Conservation (phyloP, 2,797 vertebrate genomes). For the Alectoris magna region DNA sequence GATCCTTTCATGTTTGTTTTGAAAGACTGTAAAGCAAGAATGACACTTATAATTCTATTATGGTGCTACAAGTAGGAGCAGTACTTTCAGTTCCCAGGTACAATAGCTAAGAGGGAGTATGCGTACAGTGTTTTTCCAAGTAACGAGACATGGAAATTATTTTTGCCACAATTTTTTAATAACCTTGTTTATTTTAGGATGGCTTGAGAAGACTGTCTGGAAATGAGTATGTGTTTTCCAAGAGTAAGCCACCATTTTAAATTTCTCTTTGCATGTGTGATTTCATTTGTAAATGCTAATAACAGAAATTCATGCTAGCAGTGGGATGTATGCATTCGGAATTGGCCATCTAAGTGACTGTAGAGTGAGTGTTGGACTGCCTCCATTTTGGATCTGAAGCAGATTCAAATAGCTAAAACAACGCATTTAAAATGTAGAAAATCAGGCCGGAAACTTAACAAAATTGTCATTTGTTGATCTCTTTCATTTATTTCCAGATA, state of each 20-base stretch:
- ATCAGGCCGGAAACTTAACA: neutral
- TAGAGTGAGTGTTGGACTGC: neutral
- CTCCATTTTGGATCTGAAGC: neutral
- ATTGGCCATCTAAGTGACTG: neutral
- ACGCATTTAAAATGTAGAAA: neutral
- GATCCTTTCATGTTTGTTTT: neutral
- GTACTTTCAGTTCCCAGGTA: neutral
- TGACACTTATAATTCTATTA: neutral
- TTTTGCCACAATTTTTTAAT: neutral
- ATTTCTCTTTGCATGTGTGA: neutral
- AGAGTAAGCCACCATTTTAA: conserved; percentile 79
- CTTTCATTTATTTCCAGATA: neutral
- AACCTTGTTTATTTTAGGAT: conserved; percentile 77
- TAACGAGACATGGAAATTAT: neutral
- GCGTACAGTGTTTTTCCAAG: neutral
- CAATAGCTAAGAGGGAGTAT: neutral
- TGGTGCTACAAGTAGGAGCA: neutral
- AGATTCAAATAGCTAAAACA: conserved; percentile 13
- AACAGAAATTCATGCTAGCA: neutral
- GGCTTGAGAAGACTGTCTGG: conserved; percentile 83
- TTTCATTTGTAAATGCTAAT: neutral
- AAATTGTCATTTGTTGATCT: neutral
- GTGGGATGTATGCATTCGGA: neutral
- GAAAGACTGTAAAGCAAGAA: neutral
- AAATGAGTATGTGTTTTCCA: conserved; percentile 84